Evolutionary conservation across 2,113 vertebrate species (phyloP).

Genomic region (Motacilla tschutschensis): DNA sequence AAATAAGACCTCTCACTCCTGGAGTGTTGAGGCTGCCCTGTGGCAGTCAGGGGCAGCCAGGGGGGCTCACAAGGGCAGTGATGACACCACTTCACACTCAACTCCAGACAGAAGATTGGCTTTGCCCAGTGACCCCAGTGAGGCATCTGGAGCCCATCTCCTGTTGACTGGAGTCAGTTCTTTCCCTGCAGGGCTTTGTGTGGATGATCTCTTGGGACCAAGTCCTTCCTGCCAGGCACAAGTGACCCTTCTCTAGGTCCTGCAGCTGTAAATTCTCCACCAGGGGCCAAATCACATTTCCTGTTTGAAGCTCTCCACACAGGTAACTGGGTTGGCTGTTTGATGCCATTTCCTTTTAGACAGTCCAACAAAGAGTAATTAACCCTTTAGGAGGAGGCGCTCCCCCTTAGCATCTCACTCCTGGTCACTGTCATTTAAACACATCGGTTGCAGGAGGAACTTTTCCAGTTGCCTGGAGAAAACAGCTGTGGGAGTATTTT

Average conservation of each 20-base stretch:
- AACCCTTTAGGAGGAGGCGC: not conserved
- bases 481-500: not conserved
- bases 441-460: not conserved
- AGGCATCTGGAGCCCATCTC: fast-evolving
- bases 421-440: not conserved
- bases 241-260: not conserved
- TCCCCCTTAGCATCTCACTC: not conserved
- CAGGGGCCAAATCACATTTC: not conserved
- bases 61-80: not conserved
- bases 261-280: not conserved
- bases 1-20: not conserved
- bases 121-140: not conserved
- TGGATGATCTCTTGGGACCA: not conserved
- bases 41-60: not conserved
- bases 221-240: not conserved
- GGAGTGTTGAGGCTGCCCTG: not conserved
- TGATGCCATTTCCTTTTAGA: not conserved
- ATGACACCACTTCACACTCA: not conserved
- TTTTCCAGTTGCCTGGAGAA: not conserved
- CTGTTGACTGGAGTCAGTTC: no score
- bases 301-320: not conserved
- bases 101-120: not conserved
- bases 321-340: not conserved
- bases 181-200: not conserved
- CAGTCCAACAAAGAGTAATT: not conserved